A percentile compares a stretch with the other conserved stretches of the same genome.
Conservation (phyloP, 2,113 vertebrate species). For the Cheirogaleus medius region DNA sequence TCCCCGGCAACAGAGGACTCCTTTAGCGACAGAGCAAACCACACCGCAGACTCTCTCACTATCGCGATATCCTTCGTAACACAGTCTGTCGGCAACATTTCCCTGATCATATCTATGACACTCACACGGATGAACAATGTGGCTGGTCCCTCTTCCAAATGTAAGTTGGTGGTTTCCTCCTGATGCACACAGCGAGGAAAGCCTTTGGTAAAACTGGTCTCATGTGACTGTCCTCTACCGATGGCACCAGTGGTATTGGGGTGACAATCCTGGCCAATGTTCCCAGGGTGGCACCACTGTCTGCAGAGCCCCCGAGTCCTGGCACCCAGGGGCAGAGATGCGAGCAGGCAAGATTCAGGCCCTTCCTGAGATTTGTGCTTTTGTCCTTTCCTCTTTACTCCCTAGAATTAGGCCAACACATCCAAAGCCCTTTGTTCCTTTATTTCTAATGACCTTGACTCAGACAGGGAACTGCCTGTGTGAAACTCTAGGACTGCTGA, state of each 20-base stretch:
- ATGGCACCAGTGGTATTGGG: background rate
- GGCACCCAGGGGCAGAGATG: no score
- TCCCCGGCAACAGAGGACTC: background rate
- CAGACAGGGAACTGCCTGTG: background rate
- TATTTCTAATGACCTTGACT: background rate
- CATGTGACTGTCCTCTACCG: background rate
- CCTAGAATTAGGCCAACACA: background rate
- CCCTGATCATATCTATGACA: background rate
- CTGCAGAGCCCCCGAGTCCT: background rate
- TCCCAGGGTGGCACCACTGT: no score
- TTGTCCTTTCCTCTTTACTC: background rate
- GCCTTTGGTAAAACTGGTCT: constrained; percentile 58
- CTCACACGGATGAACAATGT: constrained; percentile 61
- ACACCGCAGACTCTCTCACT: background rate
- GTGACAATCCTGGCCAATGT: fast-evolving
- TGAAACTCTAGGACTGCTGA: background rate
- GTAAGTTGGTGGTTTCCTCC: background rate
- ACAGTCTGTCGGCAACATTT: background rate
- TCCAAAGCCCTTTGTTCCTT: background rate
- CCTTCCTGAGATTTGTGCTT: background rate
- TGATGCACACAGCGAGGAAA: constrained; percentile 32
- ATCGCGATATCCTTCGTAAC: background rate
- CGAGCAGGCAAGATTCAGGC: background rate
- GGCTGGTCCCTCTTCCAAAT: constrained; percentile 61
- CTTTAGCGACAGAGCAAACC: background rate